A percentile compares a stretch with the other conserved stretches of the same genome.
Conservation (phyloP, 2,888 invertebrate genomes). For the Sphaerophoria rueppellii region DNA sequence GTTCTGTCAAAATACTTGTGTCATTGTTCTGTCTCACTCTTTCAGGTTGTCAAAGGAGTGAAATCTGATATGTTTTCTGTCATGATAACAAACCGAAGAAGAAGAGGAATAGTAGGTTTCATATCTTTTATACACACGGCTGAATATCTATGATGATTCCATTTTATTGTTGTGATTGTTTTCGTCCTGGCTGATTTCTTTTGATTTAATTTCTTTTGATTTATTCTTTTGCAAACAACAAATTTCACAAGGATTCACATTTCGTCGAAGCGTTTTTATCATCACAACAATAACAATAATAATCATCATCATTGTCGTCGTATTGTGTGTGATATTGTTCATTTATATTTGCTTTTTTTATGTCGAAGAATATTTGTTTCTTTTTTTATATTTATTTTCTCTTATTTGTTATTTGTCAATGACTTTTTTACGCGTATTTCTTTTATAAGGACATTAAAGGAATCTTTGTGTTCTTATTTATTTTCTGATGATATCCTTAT, state of each 20-base stretch:
- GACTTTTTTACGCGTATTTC: slow-evolving; percentile 60
- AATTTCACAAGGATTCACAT: slow-evolving; percentile 49
- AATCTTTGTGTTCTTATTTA: not conserved
- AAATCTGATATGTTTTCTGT: slow-evolving; percentile 49
- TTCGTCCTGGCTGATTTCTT: slow-evolving; percentile 60
- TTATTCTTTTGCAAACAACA: slow-evolving; percentile 3
- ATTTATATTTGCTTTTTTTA: slow-evolving; percentile 4
- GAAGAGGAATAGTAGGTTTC: slow-evolving; percentile 12
- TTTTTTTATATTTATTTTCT: slow-evolving; percentile 25
- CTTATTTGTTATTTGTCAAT: slow-evolving; percentile 55
- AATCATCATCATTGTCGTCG: not conserved
- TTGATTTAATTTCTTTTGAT: slow-evolving; percentile 57
- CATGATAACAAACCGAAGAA: slow-evolving; percentile 16
- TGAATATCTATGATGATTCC: slow-evolving; percentile 46
- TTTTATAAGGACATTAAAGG: slow-evolving; percentile 18
- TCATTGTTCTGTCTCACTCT: slow-evolving; percentile 1
- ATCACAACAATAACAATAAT: not conserved
- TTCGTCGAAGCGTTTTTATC: slow-evolving; percentile 6
- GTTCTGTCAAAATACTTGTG: slow-evolving; percentile 55
- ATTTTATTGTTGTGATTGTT: slow-evolving; percentile 59
- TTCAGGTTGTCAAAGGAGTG: slow-evolving; percentile 19
- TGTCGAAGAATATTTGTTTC: slow-evolving; percentile 38
- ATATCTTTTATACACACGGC: slow-evolving; percentile 12
- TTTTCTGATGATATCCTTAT: not conserved
- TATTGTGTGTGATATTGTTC: slow-evolving; percentile 16